Evolutionary conservation across 2,888 invertebrate species (phyloP), one percentile per base, ranked within the genome.

Genomic region (Cistogaster globosa): DNA sequence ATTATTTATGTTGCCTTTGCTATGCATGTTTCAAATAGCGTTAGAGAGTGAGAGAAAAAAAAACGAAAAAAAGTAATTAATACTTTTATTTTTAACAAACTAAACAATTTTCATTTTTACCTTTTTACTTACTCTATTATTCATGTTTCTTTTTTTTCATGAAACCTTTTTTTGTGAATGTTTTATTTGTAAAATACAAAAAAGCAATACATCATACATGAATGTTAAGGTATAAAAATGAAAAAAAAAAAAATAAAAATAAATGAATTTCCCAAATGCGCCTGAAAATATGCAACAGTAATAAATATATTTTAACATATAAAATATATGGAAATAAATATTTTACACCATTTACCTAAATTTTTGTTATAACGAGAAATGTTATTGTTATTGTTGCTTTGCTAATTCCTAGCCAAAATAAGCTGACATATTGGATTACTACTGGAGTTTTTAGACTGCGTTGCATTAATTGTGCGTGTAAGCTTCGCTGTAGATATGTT

Each of bases 221-320:
- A 11, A 42, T 12, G 26, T 32, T 51, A 69, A 53, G 53, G 14
- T 45, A 42, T 53, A 55, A 62, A 36, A 76, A 65, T 18, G 14
- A 11, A 74, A 14, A 63, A 58, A 16, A 18, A 22, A 51, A 45
- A 53, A 68, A 42, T 38, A 38, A 5, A 16, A 22, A 32, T 9
- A 53, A 80, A 58, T 67, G 65, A 67, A 68, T 69, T 68, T 62
- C 38, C 12, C 58, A 76, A 63, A 60, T 72, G 72, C 65, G 67
- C 81, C 81, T 67, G 81, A 63, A 81, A 77, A 81, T 81, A 84
- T 84, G 76, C 84, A 84, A 81, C 65, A 84, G 72, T 84, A 77
- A 77, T 84, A 84, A 72, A 81, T 80, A 65, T 72, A 67, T 58
- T 76, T 81, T 84, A 71, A 53, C 75, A 69, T 18, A 55, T 53